Conservation (phyloP, 2,797 vertebrate species). For the Octomys mimax region DNA sequence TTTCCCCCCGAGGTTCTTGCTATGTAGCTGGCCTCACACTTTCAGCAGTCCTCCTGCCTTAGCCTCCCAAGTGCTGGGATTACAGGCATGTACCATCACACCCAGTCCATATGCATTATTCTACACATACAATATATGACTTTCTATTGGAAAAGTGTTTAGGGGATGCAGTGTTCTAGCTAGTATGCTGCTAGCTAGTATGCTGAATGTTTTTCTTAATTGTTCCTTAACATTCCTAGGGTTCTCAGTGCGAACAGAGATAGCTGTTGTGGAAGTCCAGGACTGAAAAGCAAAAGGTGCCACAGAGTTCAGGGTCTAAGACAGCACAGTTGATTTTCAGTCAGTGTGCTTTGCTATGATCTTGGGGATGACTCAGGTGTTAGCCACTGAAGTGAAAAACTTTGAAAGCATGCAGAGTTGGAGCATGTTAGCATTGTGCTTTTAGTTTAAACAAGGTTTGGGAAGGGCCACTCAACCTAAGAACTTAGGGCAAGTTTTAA, state of each 20-base stretch:
- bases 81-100: background rate
- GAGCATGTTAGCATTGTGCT: constrained; percentile 54
- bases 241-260: background rate
- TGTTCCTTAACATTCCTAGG: background rate
- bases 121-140: background rate
- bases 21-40: background rate
- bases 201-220: background rate
- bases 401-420: constrained; percentile 40
- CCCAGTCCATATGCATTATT: background rate
- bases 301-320: background rate
- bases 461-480: constrained; percentile 70
- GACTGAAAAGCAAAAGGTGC: constrained; percentile 16
- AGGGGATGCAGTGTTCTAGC: background rate
- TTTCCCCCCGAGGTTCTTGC: background rate
- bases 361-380: constrained; percentile 4
- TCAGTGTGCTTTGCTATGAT: background rate
- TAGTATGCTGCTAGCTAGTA: background rate
- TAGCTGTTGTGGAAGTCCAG: background rate
- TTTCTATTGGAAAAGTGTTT: background rate
- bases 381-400: background rate
- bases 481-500: constrained; percentile 52
- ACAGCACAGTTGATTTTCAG: background rate
- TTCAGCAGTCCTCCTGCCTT: background rate
- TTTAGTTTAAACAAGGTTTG: constrained; percentile 70
- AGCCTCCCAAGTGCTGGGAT: background rate